Evolutionary conservation across 2,888 invertebrate genomes (phyloP), one percentile per base, ranked within the genome.

Genomic region (Papilio gigon): DNA sequence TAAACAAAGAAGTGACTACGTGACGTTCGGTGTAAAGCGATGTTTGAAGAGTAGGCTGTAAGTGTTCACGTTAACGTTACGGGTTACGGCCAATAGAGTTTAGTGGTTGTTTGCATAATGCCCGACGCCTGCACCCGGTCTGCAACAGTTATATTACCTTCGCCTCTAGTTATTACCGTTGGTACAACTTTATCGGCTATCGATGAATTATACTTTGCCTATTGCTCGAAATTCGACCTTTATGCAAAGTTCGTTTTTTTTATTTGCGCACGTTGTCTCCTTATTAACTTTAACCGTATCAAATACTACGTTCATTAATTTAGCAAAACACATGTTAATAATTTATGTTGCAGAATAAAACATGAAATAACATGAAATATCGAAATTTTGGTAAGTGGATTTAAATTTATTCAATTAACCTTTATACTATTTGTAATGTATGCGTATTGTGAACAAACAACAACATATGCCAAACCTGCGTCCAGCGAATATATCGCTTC

Each of bases 91-190:
- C 80, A 75, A 78, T 83, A 80, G 79, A 73, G 74, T 82, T 82
- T 81, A 80, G 75, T 79, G 77, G 76, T 78, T 76, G 79, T 81
- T 81, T 79, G 79, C 80, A 81, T 81, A 76, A 76, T 70, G 20
- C 56, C 68, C 67, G 27, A 30, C 22, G 22, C 53, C 40, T 65
- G 60, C 56, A 72, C n/a, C 53, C 53, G 53, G 8, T 40, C 37
- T 47, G 53, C 60, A 65, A 58, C 61, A 70, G 64, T 68, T 68
- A 50, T 56, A 62, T 60, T 17, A 33, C 65, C 42, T 68, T 71
- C 9, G n/a, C 17, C 30, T 61, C 35, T 61, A 65, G 56, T 69
- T 65, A 69, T 20, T 44, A 42, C 56, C 25, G 60, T 6, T 47
- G 4, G 35, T 47, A 59, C 58, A 20, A 33, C 14, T 44, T n/a